These are phyloP conservation scores for Ligdia adustata DNA, from an alignment of 2,888 invertebrate species.

Conservation along the genomic window DNA sequence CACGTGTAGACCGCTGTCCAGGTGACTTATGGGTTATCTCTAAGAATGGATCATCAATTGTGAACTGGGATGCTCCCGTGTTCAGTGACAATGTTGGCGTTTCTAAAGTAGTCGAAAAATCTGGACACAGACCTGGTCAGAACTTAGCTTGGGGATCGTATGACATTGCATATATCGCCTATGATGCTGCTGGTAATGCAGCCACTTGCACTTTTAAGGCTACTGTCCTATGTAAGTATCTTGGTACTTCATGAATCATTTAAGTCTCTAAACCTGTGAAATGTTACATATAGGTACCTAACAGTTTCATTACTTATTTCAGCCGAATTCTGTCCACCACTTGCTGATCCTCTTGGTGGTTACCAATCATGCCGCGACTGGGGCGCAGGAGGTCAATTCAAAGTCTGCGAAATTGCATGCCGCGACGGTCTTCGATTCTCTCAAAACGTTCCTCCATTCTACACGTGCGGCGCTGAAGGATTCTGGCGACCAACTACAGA, in stretches of 20 bases:
- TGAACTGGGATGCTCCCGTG: slow-evolving; percentile 95
- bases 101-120: slow-evolving; percentile 90
- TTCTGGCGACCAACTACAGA: slow-evolving; percentile 96
- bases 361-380: slow-evolving; percentile 96
- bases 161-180: slow-evolving; percentile 96
- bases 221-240: slow-evolving; percentile 91
- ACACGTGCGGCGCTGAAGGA: slow-evolving; percentile 99
- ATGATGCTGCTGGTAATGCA: slow-evolving; percentile 95
- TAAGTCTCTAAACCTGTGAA: too few relatives aligned
- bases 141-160: slow-evolving; percentile 96
- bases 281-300: neutral
- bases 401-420: slow-evolving; percentile 96
- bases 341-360: slow-evolving; percentile 96
- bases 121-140: slow-evolving; percentile 94
- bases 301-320: slow-evolving; percentile 40
- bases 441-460: slow-evolving; percentile 97
- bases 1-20: slow-evolving; percentile 94
- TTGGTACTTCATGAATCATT: too few relatives aligned
- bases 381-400: slow-evolving; percentile 98
- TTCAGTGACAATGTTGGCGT: slow-evolving; percentile 96
- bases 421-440: slow-evolving; percentile 95
- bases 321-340: slow-evolving; percentile 96
- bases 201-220: slow-evolving; percentile 96
- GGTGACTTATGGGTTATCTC: slow-evolving; percentile 97
- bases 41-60: slow-evolving; percentile 94